Conservation (phyloP, 2,888 invertebrate species). For the Brachyptera risi region DNA sequence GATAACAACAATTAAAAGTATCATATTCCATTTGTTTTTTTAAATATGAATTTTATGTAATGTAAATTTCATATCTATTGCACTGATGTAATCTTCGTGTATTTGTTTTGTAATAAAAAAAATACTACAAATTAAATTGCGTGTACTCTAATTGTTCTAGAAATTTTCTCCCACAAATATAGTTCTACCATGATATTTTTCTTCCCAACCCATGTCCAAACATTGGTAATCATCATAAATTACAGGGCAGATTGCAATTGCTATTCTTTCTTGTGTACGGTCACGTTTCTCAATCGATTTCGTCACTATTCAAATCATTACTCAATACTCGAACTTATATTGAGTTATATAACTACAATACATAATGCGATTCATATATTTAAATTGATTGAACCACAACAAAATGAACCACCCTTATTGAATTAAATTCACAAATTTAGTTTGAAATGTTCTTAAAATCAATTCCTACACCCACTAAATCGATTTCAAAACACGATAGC, state of each 20-base stretch:
- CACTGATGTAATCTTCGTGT: conserved; percentile 19
- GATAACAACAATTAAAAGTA: too few relatives aligned
- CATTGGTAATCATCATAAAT: conserved; percentile 15
- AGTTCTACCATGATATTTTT: not conserved
- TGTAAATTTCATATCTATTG: conserved; percentile 13
- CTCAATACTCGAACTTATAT: too few relatives aligned
- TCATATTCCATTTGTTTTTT: not conserved
- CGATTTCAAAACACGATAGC: too few relatives aligned
- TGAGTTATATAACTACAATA: too few relatives aligned
- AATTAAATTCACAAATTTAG: too few relatives aligned
- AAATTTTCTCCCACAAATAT: conserved; percentile 9
- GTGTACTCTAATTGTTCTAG: conserved; percentile 13
- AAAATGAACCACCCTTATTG: too few relatives aligned
- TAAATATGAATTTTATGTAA: not conserved
- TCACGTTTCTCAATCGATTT: not conserved
- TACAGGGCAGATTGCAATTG: conserved; percentile 1
- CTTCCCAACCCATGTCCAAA: conserved; percentile 18
- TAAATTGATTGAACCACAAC: too few relatives aligned
- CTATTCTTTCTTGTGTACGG: too few relatives aligned
- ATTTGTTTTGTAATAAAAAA: conserved; percentile 20
- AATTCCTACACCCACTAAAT: too few relatives aligned
- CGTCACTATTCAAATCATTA: conserved; percentile 1
- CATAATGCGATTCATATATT: too few relatives aligned
- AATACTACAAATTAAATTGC: conserved; percentile 20
- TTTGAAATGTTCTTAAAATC: too few relatives aligned